Conservation (phyloP, 2,113 vertebrate genomes). For the Bufo bufo region DNA sequence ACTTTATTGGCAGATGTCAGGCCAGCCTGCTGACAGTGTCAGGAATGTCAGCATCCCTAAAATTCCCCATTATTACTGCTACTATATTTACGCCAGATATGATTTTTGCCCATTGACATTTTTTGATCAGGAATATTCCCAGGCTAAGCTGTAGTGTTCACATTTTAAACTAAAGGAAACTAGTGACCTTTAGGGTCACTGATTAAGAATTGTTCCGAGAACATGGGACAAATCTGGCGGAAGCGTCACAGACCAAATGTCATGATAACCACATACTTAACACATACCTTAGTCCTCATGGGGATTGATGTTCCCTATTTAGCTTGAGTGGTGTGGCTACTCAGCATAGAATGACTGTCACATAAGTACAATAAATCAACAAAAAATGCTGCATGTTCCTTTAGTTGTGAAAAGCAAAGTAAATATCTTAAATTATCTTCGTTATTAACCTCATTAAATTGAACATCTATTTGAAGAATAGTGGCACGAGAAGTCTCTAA, state of each 20-base stretch:
- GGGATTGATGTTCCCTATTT: slow-evolving; percentile 1
- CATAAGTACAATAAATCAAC: not conserved
- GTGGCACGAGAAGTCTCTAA: not conserved
- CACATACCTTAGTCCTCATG: not conserved
- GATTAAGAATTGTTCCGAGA: not conserved
- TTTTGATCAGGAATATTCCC: not conserved
- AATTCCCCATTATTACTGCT: not conserved
- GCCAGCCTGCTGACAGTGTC: not conserved
- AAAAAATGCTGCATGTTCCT: not conserved
- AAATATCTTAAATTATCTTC: too few species aligned
- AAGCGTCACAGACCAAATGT: not conserved
- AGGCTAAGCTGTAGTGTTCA: not conserved
- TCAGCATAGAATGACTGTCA: not conserved
- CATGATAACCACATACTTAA: not conserved
- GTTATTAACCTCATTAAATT: too few species aligned
- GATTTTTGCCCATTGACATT: not conserved
- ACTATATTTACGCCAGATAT: not conserved
- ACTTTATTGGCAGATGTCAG: not conserved
- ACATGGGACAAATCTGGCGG: not conserved
- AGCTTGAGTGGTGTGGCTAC: not conserved
- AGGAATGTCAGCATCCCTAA: not conserved
- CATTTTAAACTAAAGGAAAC: not conserved
- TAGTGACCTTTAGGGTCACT: slow-evolving; percentile 3
- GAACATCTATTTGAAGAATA: not conserved
- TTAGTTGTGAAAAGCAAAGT: not conserved